These are phyloP conservation scores for Zaprionus bogoriensis DNA, from an alignment of 2,888 invertebrate species.

Conservation along the genomic window DNA sequence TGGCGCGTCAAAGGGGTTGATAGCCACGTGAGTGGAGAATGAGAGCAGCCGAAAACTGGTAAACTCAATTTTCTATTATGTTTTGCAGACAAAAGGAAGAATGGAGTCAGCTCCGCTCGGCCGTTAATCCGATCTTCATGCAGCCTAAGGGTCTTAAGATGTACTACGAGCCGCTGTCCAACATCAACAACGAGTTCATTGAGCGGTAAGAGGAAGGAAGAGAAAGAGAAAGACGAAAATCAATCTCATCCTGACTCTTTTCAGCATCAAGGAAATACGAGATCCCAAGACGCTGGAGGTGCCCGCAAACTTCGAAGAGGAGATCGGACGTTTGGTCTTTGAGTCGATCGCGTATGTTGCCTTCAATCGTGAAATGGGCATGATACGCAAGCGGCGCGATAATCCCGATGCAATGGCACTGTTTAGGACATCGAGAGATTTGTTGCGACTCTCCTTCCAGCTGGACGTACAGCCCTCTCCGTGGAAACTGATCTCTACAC, in stretches of 20 bases:
- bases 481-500: constrained; percentile 63
- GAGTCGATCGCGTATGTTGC: constrained; percentile 84
- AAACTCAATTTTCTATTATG: too few species aligned
- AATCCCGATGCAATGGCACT: constrained; percentile 57
- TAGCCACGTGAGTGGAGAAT: background rate
- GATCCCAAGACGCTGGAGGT: constrained; percentile 78
- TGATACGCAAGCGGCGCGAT: constrained; percentile 63
- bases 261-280: constrained; percentile 79
- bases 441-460: constrained; percentile 41
- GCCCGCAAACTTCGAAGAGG: constrained; percentile 83
- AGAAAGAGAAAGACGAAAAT: background rate
- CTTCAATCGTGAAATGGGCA: constrained; percentile 75
- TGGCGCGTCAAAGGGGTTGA: background rate
- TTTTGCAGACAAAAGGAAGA: too few species aligned
- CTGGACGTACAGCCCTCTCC: constrained; percentile 57
- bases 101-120: constrained; percentile 86
- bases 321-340: constrained; percentile 85
- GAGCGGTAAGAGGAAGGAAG: constrained; percentile 28
- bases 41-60: background rate
- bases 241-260: background rate
- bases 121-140: constrained; percentile 86
- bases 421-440: constrained; percentile 52
- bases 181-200: constrained; percentile 81
- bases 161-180: constrained; percentile 83
- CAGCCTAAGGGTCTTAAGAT: constrained; percentile 84